These are phyloP conservation scores for Isaurus tuberculatus DNA, from an alignment of 92 coral and sea anemone genomes.

Conservation along the genomic window DNA sequence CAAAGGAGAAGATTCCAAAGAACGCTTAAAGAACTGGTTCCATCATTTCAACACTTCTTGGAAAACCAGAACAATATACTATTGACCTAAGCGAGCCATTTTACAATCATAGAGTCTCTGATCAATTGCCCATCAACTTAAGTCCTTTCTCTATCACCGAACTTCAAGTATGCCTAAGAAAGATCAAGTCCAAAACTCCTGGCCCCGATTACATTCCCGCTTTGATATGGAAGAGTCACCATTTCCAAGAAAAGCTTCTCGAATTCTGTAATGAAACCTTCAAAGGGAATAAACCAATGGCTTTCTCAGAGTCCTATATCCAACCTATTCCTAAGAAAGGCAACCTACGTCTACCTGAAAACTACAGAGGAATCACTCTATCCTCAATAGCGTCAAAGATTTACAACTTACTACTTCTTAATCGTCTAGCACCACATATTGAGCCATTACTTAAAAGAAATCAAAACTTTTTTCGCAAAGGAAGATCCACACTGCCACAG, in stretches of 20 bases:
- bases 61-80: background rate
- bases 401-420: background rate
- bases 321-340: constrained; percentile 21
- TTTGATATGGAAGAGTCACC: constrained; percentile 15
- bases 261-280: constrained; percentile 25
- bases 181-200: constrained; percentile 26
- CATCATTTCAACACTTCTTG: constrained; percentile 9
- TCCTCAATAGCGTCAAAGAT: constrained; percentile 5
- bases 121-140: background rate
- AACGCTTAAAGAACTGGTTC: background rate
- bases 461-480: background rate
- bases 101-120: constrained; percentile 8
- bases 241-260: constrained; percentile 9
- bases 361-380: constrained; percentile 4
- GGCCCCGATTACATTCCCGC: constrained; percentile 20
- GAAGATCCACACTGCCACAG: background rate
- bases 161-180: constrained; percentile 20
- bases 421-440: background rate
- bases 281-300: constrained; percentile 12
- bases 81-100: background rate
- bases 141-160: constrained; percentile 10
- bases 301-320: constrained; percentile 22
- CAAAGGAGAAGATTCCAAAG: constrained; percentile 7
- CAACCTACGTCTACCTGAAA: constrained; percentile 11
- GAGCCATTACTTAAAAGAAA: background rate